Percentiles rank a stretch among this genome's conserved stretches.
Conservation (phyloP, 2,888 invertebrate genomes). For the Villa cingulata region DNA sequence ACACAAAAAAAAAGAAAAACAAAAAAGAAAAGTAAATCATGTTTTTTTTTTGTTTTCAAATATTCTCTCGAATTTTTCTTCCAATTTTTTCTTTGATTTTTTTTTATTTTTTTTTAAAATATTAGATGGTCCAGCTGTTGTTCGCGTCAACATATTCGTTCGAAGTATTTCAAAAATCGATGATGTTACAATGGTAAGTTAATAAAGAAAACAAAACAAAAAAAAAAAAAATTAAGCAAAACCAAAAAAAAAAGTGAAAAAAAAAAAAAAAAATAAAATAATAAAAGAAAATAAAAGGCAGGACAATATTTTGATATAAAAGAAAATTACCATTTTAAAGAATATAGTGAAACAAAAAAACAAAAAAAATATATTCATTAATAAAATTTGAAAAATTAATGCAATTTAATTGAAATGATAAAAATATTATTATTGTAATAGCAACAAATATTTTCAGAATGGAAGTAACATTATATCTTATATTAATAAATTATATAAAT, state of each 20-base stretch:
- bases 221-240: slow-evolving; percentile 4
- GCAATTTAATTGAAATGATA: too few relatives aligned
- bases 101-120: slow-evolving; percentile 13
- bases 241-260: slow-evolving; percentile 5
- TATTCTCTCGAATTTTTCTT: neutral
- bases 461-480: too few relatives aligned
- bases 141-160: slow-evolving; percentile 96
- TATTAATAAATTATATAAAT: too few relatives aligned
- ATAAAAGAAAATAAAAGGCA: slow-evolving; percentile 8
- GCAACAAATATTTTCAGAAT: too few relatives aligned
- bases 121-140: slow-evolving; percentile 86
- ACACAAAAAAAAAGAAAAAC: too few relatives aligned
- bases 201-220: slow-evolving; percentile 7
- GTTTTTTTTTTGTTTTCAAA: too few relatives aligned
- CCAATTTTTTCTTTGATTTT: neutral
- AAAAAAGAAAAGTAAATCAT: too few relatives aligned
- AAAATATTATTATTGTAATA: too few relatives aligned
- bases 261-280: slow-evolving; percentile 9
- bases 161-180: slow-evolving; percentile 98
- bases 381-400: neutral
- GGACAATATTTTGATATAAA: slow-evolving; percentile 7
- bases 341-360: slow-evolving; percentile 10
- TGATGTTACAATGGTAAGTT: slow-evolving; percentile 98
- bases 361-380: slow-evolving; percentile 4
- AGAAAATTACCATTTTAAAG: slow-evolving; percentile 3